Evolutionary conservation across 2,888 invertebrate species (phyloP).

Genomic region (Cistogaster globosa): DNA sequence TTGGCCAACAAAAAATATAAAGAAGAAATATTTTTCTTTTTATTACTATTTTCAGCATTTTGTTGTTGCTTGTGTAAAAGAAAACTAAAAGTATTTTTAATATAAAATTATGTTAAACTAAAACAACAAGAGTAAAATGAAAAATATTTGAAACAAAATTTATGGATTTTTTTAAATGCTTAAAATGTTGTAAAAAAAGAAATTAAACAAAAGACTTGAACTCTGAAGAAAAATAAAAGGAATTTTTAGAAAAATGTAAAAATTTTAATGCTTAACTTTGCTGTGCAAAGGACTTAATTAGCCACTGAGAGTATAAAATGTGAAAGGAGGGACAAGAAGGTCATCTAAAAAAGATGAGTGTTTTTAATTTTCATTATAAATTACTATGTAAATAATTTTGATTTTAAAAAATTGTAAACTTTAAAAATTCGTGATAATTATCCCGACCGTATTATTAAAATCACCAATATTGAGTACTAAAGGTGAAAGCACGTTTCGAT

Average conservation of each 20-base stretch:
- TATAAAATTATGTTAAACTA: conserved; percentile 22
- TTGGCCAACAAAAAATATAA: conserved; percentile 20
- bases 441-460: too few species aligned
- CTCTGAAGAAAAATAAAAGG: conserved; percentile 24
- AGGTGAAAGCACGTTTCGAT: too few species aligned
- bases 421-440: too few species aligned
- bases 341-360: too few species aligned
- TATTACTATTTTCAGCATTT: not conserved
- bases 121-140: conserved; percentile 22
- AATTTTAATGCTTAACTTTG: conserved; percentile 60
- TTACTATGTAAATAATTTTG: too few species aligned
- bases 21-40: not conserved
- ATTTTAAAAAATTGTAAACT: too few species aligned
- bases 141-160: conserved; percentile 28
- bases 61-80: not conserved
- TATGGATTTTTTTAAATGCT: conserved; percentile 45
- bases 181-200: conserved; percentile 27
- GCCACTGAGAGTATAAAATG: conserved; percentile 14
- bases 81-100: conserved; percentile 16
- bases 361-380: too few species aligned
- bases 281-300: conserved; percentile 46
- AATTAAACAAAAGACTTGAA: conserved; percentile 15
- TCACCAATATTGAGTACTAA: too few species aligned
- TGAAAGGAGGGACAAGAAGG: too few species aligned
- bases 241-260: too few species aligned